Evolutionary conservation across 2,113 vertebrate genomes (phyloP), one percentile per base, ranked within the genome.

Genomic region (Dipodomys merriami): DNA sequence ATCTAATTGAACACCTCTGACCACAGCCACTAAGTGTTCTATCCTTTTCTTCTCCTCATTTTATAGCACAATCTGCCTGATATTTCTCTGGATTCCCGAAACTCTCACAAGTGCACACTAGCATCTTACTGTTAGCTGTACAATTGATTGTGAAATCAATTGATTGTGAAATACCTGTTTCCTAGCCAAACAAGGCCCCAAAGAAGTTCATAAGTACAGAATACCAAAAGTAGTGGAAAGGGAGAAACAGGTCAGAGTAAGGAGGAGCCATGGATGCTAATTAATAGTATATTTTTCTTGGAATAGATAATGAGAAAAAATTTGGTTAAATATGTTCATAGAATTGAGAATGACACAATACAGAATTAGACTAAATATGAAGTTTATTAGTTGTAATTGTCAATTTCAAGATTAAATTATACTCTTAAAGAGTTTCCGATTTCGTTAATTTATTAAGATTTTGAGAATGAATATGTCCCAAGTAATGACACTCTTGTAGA

Each of bases 301-400:
- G 12, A 57, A 4, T 83, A 79, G 53, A 53, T 92, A 72, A 60
- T 79, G n/a, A 67, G 11, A 35, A 86, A 60, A 83, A 49, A 80
- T n/a, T 39, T 94, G 79, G 10, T 79, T 90, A 83, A 90, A 73
- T 29, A 30, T 33, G 22, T 49, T 87, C 27, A 79, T 71, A 76
- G 92, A 92, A 83, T 83, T 92, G 46, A 86, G 73, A 90, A 64
- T 57, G 67, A 64, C 20, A 87, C 65, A 81, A 44, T 33, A n/a
- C 0, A 77, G 25, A 83, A 80, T 80, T 88, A 85, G 53, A 77
- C 30, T 65, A 20, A 91, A 44, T 20, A 27, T 33, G 30, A 33
- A 62, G 44, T 0, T 39, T 60, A 49, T 10, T 35, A 27, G 18
- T 76, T 91, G 19, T 71, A 46, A 46, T 35, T 77, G 44, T 90